Evolutionary conservation across 2,888 invertebrate genomes (phyloP).

Genomic region (Polydrusus cervinus): DNA sequence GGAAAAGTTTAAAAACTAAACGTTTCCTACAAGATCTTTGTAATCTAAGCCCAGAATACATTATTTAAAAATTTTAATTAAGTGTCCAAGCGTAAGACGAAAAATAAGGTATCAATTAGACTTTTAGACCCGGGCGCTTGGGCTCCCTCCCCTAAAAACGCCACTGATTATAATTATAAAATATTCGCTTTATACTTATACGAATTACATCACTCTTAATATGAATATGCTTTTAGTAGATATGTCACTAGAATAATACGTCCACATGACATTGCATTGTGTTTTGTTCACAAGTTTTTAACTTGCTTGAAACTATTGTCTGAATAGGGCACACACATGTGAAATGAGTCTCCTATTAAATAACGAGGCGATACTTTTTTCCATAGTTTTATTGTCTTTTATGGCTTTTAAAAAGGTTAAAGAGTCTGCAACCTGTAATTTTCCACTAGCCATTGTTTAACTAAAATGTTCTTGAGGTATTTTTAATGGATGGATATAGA

Average conservation of each 20-base stretch:
- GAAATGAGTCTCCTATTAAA: conserved; percentile 18
- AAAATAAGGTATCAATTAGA: no score
- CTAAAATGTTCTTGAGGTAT: conserved; percentile 11
- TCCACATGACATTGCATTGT: conserved; percentile 36
- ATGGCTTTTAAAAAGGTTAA: conserved; percentile 5
- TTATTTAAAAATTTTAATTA: no score
- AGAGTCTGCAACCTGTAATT: conserved; percentile 14
- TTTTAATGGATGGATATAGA: background rate
- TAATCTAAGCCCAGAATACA: no score
- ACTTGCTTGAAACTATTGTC: conserved; percentile 34
- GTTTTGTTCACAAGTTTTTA: conserved; percentile 30
- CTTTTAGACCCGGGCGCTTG: no score
- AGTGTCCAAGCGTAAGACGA: no score
- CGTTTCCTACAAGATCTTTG: no score
- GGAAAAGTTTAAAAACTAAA: no score
- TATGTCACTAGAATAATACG: conserved; percentile 27
- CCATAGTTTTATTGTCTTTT: conserved; percentile 20
- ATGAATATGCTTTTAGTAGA: conserved; percentile 6
- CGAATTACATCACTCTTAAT: conserved; percentile 25
- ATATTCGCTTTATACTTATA: conserved; percentile 4
- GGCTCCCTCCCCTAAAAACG: no score
- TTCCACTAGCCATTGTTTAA: conserved; percentile 17
- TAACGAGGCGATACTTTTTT: conserved; percentile 15
- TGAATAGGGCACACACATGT: conserved; percentile 24
- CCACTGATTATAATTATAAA: no score